Conservation (phyloP, 2,113 vertebrate species). For the Rhombomys opimus region DNA sequence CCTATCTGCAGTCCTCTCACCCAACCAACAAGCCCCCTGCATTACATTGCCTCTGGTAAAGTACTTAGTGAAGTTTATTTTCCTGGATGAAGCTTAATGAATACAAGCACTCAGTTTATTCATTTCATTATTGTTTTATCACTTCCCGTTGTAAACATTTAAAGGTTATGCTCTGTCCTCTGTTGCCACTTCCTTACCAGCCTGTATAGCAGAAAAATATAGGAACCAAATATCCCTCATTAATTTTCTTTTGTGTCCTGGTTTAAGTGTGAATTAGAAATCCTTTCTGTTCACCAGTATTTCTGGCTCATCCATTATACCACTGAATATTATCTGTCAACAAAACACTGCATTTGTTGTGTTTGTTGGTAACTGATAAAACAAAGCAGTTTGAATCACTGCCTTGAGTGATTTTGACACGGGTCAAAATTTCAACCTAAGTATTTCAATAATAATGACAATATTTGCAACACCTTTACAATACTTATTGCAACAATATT, state of each 20-base stretch:
- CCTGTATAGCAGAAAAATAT: not conserved
- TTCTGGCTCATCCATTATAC: conserved; percentile 78
- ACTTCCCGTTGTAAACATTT: not conserved
- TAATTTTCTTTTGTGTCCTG: not conserved
- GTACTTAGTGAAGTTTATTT: not conserved
- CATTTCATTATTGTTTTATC: not conserved
- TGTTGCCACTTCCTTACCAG: not conserved
- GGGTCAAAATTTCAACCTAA: conserved; percentile 46
- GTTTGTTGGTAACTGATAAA: conserved; percentile 75
- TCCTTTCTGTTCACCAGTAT: conserved; percentile 73
- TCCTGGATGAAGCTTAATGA: not conserved
- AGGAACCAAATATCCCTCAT: not conserved
- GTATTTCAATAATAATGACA: conserved; percentile 43
- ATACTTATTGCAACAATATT: not conserved
- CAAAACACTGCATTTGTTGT: conserved; percentile 79
- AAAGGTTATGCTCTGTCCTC: not conserved
- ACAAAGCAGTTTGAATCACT: conserved; percentile 71
- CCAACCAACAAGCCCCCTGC: not conserved
- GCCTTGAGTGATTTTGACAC: conserved; percentile 62
- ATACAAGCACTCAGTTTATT: not conserved
- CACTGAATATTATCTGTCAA: conserved; percentile 80
- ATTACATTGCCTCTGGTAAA: conserved; percentile 22
- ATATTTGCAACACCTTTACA: not conserved
- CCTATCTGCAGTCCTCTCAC: not conserved
- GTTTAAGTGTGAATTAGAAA: not conserved